Evolutionary conservation across 2,113 vertebrate genomes (phyloP).

Genomic region (Piaya cayana): DNA sequence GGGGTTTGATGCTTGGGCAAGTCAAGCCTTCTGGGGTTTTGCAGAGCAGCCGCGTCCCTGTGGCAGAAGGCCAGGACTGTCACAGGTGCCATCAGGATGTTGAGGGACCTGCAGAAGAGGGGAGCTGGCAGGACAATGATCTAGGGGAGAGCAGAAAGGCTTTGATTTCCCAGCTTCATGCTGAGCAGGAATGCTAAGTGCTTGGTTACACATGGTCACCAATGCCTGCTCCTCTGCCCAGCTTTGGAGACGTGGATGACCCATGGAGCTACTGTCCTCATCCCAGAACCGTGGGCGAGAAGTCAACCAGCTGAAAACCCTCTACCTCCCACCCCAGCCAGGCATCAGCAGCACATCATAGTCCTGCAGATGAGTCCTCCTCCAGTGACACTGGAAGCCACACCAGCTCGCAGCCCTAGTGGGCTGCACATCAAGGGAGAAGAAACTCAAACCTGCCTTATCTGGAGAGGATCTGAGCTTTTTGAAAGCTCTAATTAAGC

Average conservation of each 20-base stretch:
- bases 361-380: not conserved
- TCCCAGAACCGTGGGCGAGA: accelerated
- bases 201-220: no score
- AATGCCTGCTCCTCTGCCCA: no score
- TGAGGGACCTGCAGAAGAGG: not conserved
- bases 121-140: not conserved
- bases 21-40: not conserved
- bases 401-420: accelerated
- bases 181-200: no score
- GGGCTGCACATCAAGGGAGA: not conserved
- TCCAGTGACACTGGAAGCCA: not conserved
- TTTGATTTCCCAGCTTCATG: not conserved
- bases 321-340: not conserved
- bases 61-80: not conserved
- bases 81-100: not conserved
- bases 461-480: not conserved
- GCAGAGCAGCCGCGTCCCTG: not conserved
- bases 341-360: accelerated
- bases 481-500: not conserved
- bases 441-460: not conserved
- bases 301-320: not conserved
- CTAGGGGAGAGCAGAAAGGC: no score
- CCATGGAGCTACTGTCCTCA: no score
- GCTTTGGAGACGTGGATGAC: no score
- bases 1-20: not conserved